Conservation (phyloP, 2,113 vertebrate genomes). For the Pongo abelii region DNA sequence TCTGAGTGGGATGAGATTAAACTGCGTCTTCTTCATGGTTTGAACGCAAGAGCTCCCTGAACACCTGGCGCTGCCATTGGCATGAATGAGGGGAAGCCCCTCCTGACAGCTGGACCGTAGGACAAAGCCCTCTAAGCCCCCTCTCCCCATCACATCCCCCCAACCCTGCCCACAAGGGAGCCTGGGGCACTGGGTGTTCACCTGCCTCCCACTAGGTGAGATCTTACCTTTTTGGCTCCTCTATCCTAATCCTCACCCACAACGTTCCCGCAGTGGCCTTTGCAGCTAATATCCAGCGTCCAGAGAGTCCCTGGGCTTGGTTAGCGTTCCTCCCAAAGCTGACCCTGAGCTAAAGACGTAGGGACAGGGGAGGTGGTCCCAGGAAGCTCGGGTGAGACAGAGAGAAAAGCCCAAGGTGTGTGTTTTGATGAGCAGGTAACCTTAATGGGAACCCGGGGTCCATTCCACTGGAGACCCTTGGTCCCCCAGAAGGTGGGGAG, state of each 20-base stretch:
- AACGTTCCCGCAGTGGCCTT: background rate
- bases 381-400: background rate
- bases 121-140: background rate
- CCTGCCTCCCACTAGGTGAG: background rate
- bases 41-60: accelerated
- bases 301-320: background rate
- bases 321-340: background rate
- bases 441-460: background rate
- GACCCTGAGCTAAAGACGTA: background rate
- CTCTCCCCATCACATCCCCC: background rate
- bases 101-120: accelerated
- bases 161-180: too few species aligned
- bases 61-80: accelerated
- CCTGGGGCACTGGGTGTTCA: background rate
- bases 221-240: background rate
- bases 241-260: background rate
- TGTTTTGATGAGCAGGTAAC: background rate
- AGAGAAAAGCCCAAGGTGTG: background rate
- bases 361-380: background rate
- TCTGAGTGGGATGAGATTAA: background rate
- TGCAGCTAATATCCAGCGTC: background rate
- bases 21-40: background rate
- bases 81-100: background rate
- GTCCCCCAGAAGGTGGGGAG: background rate
- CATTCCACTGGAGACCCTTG: accelerated